phyloP scores from a whole-genome alignment of 2,888 invertebrate genomes.

The Watsonalla binaria region DNA sequence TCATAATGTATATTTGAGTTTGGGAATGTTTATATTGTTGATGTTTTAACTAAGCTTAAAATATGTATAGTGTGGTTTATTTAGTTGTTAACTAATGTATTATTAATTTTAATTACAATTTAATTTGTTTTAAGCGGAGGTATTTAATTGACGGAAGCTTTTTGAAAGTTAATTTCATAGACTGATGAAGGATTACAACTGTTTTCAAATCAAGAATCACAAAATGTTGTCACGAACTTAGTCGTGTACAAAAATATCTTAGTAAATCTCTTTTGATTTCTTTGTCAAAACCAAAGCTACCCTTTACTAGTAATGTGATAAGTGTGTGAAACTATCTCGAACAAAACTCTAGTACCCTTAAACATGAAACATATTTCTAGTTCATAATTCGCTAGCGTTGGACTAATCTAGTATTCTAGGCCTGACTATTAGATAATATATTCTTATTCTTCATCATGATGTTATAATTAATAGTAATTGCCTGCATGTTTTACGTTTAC shows the following conservation, averaged over 20 bases:
- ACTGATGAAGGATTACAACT: not conserved
- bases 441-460: not conserved
- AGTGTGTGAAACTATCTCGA: not conserved
- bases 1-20: not conserved
- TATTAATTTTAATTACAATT: conserved; percentile 12
- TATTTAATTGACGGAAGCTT: not conserved
- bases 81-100: conserved; percentile 19
- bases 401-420: conserved; percentile 1
- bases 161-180: not conserved
- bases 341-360: not conserved
- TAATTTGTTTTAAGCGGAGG: conserved; percentile 3
- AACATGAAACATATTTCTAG: not conserved
- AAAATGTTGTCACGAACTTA: not conserved
- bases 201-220: not conserved
- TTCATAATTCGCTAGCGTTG: conserved; percentile 1
- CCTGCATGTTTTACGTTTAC: conserved; percentile 6
- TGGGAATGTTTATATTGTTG: conserved; percentile 28
- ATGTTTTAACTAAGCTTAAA: conserved; percentile 16
- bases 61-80: conserved; percentile 5
- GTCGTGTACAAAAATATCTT: too few relatives aligned
- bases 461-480: conserved; percentile 1
- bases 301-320: too few relatives aligned
- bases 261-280: too few relatives aligned
- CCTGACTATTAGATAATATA: conserved; percentile 5
- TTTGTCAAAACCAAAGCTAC: too few relatives aligned